phyloP scores from a whole-genome alignment of 2,888 invertebrate species.

The Belgica antarctica region DNA sequence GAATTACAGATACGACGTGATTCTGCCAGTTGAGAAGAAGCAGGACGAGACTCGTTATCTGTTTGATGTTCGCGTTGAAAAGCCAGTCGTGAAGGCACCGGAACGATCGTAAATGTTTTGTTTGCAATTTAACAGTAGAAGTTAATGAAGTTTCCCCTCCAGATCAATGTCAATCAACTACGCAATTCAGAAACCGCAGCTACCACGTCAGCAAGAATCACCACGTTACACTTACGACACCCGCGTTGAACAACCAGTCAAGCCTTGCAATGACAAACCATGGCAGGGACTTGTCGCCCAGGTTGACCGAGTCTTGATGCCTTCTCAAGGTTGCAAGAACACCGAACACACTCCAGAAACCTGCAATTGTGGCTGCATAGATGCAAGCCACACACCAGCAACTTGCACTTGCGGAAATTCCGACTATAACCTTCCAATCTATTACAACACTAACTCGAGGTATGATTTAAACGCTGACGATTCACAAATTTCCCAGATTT shows the following conservation, averaged over 20 bases:
- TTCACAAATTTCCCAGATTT: background rate
- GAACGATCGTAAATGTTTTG: background rate
- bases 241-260: slow-evolving; percentile 33
- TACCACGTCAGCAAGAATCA: background rate
- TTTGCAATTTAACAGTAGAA: background rate
- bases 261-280: slow-evolving; percentile 35
- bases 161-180: too few species aligned
- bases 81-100: background rate
- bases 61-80: slow-evolving; percentile 36
- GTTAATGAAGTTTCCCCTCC: background rate
- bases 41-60: slow-evolving; percentile 14
- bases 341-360: background rate
- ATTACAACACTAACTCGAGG: slow-evolving; percentile 3
- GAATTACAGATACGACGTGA: background rate
- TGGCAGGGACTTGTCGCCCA: slow-evolving; percentile 43
- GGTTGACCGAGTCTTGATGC: slow-evolving; percentile 22
- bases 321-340: slow-evolving; percentile 16
- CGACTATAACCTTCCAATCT: background rate
- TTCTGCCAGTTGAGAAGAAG: background rate
- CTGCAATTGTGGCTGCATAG: slow-evolving; percentile 37
- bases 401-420: slow-evolving; percentile 13
- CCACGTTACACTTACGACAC: slow-evolving; percentile 30
- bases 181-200: background rate
- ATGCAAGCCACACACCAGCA: slow-evolving; percentile 4
- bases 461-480: background rate